phyloP scores from a whole-genome alignment of 2,797 vertebrate species.

The Tympanoctomys barrerae region DNA sequence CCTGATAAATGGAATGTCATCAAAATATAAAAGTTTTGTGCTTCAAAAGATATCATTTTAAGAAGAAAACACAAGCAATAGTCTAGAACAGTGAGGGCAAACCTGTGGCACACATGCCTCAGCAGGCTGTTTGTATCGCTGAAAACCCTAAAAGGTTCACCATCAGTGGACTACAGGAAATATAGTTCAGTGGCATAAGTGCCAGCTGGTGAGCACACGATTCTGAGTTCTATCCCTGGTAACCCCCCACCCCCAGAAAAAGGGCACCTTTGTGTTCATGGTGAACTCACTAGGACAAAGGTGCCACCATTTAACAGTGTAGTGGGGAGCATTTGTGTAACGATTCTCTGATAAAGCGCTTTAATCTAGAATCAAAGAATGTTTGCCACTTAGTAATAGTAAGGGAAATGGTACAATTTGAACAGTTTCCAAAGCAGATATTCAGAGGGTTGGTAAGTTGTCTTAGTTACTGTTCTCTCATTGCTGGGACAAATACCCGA shows the following conservation, averaged over 20 bases:
- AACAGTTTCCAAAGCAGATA: neutral
- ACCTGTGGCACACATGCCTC: neutral
- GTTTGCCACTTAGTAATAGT: neutral
- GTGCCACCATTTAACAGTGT: neutral
- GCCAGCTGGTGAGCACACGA: too few species aligned
- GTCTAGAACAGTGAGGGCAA: neutral
- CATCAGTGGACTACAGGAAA: neutral
- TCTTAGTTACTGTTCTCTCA: too few species aligned
- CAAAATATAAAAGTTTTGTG: neutral
- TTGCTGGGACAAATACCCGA: too few species aligned
- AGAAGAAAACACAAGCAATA: neutral
- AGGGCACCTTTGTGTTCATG: neutral
- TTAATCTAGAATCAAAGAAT: neutral
- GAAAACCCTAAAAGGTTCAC: neutral
- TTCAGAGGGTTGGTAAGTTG: accelerated
- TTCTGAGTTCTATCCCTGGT: too few species aligned
- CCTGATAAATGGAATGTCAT: neutral
- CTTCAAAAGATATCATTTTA: neutral
- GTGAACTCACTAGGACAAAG: neutral
- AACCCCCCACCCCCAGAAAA: too few species aligned
- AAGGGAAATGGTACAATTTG: neutral
- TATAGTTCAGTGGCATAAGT: too few species aligned
- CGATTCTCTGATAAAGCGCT: neutral
- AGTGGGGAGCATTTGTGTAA: neutral
- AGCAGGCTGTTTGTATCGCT: neutral